These are phyloP conservation scores for Sylvietta virens DNA, from an alignment of 2,113 vertebrate genomes.

Conservation along the genomic window DNA sequence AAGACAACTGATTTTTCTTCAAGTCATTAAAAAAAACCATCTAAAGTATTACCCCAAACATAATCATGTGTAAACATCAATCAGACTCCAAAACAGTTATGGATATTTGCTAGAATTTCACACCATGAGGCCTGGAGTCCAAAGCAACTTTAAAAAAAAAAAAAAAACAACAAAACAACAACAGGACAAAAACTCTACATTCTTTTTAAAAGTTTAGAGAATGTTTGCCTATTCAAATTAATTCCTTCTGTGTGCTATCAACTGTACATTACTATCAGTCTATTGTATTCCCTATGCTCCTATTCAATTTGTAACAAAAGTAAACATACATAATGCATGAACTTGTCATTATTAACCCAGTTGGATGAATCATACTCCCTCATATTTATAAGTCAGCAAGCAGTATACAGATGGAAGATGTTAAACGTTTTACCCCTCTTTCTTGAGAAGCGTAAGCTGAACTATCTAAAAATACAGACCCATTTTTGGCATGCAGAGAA, in stretches of 20 bases:
- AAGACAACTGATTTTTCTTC: neutral
- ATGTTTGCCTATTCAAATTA: neutral
- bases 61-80: neutral
- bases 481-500: neutral
- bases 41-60: neutral
- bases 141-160: neutral
- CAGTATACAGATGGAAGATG: neutral
- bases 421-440: neutral
- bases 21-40: neutral
- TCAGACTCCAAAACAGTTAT: neutral
- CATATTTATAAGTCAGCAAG: neutral
- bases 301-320: neutral
- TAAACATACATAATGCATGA: slow-evolving; percentile 6
- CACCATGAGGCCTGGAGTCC: neutral
- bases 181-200: neutral
- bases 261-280: neutral
- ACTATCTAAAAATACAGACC: neutral
- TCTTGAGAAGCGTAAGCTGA: neutral
- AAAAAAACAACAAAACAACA: neutral
- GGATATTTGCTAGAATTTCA: neutral
- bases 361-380: neutral
- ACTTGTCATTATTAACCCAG: neutral
- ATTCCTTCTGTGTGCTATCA: neutral
- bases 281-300: neutral
- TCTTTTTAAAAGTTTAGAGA: neutral